Percentiles rank a stretch among this genome's conserved stretches.
Conservation (phyloP, 2,797 vertebrate species). For the Acipenser transmontanus region DNA sequence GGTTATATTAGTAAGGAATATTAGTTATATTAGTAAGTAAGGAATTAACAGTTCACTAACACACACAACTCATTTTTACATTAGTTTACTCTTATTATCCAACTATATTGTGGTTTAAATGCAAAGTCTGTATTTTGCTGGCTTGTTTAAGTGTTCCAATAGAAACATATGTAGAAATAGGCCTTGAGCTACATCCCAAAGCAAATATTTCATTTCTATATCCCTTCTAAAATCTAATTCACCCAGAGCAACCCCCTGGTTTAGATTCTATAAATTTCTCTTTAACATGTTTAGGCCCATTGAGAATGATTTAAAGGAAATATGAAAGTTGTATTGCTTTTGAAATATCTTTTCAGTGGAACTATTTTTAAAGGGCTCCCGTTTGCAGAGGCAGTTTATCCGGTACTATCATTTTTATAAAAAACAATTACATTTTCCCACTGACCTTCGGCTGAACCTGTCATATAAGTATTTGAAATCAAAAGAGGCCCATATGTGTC, state of each 20-base stretch:
- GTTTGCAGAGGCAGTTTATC: background rate
- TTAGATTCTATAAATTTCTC: background rate
- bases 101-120: too few relatives aligned
- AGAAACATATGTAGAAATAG: background rate
- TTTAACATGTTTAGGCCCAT: background rate
- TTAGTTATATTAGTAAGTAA: too few relatives aligned
- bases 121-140: too few relatives aligned
- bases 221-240: background rate
- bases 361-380: background rate
- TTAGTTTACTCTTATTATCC: too few relatives aligned
- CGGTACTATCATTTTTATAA: background rate
- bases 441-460: conserved; percentile 5
- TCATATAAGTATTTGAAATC: conserved; percentile 3
- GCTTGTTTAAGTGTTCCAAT: too few relatives aligned
- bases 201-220: background rate
- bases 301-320: background rate
- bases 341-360: conserved; percentile 1
- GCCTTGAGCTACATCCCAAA: background rate
- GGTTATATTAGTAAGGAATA: too few relatives aligned
- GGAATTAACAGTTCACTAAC: too few relatives aligned
- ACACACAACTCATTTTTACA: too few relatives aligned
- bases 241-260: background rate
- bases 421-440: background rate
- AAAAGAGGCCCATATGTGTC: background rate
- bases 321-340: background rate